Conservation (phyloP, 2,797 vertebrate genomes). For the Geotrypetes seraphini region DNA sequence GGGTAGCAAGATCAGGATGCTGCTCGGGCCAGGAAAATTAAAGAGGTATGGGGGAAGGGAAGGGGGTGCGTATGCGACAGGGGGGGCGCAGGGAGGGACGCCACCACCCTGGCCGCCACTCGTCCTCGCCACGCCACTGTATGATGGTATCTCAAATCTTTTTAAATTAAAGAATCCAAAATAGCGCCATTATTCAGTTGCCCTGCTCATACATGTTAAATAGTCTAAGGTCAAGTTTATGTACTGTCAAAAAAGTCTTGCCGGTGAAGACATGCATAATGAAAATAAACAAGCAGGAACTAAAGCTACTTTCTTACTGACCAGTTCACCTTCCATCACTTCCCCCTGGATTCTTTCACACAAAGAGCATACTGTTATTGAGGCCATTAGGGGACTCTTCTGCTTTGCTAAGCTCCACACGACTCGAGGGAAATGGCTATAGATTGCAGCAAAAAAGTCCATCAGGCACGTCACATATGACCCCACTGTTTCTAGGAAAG, state of each 20-base stretch:
- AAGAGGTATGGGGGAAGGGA: too few relatives aligned
- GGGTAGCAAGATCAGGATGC: too few relatives aligned
- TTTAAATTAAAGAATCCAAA: too few relatives aligned
- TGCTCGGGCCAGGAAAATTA: too few relatives aligned
- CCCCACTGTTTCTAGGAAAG: constrained; percentile 65
- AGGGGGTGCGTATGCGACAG: too few relatives aligned
- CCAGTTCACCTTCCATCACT: constrained; percentile 66
- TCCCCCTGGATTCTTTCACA: constrained; percentile 82
- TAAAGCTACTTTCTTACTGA: constrained; percentile 69
- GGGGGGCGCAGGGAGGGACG: too few relatives aligned
- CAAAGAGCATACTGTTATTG: constrained; percentile 93
- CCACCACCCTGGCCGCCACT: too few relatives aligned
- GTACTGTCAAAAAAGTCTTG: constrained; percentile 85
- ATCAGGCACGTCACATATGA: constrained; percentile 86
- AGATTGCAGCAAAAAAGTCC: constrained; percentile 82
- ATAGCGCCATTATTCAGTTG: too few relatives aligned
- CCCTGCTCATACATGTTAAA: constrained; percentile 65
- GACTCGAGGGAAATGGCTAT: constrained; percentile 83
- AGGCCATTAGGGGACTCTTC: constrained; percentile 79
- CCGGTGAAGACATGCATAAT: constrained; percentile 70
- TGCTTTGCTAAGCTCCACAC: constrained; percentile 66
- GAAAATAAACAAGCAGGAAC: constrained; percentile 62
- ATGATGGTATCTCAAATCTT: too few relatives aligned
- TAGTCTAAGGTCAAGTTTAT: constrained; percentile 65
- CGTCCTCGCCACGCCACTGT: too few relatives aligned